A percentile compares a stretch with the other conserved stretches of the same genome.
These are phyloP conservation scores for Diplazon laetatorius DNA, from an alignment of 2,888 invertebrate genomes.

Conservation along the genomic window DNA sequence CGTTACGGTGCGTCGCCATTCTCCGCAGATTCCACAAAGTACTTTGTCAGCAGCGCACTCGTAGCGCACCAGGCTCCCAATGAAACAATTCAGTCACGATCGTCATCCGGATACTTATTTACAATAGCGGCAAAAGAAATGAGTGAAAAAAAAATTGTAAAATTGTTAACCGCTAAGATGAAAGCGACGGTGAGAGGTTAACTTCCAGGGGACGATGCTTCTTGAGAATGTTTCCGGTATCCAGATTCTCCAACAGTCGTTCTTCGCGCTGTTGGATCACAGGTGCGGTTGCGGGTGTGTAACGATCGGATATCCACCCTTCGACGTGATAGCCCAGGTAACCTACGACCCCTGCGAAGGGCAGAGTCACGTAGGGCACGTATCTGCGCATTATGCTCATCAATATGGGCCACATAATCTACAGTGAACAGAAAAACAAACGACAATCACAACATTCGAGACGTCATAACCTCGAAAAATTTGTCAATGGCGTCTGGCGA, in stretches of 20 bases:
- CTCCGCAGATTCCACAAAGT: too few relatives aligned
- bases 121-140: constrained; percentile 8
- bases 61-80: neutral
- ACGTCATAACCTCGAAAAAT: constrained; percentile 37
- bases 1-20: too few relatives aligned
- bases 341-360: constrained; percentile 92
- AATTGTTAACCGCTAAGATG: constrained; percentile 60
- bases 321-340: constrained; percentile 94
- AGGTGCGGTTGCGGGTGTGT: constrained; percentile 85
- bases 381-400: constrained; percentile 87
- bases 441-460: constrained; percentile 24
- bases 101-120: constrained; percentile 21
- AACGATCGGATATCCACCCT: constrained; percentile 87
- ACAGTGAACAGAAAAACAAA: constrained; percentile 65
- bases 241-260: constrained; percentile 74
- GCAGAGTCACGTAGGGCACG: constrained; percentile 91
- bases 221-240: constrained; percentile 63
- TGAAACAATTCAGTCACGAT: neutral
- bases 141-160: too few relatives aligned
- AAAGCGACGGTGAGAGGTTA: constrained; percentile 80
- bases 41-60: neutral
- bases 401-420: constrained; percentile 90
- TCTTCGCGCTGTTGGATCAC: constrained; percentile 78
- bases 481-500: too few relatives aligned
- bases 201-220: constrained; percentile 79